These are phyloP conservation scores for Acrocephalus arundinaceus DNA, from an alignment of 2,113 vertebrate species.

Conservation along the genomic window DNA sequence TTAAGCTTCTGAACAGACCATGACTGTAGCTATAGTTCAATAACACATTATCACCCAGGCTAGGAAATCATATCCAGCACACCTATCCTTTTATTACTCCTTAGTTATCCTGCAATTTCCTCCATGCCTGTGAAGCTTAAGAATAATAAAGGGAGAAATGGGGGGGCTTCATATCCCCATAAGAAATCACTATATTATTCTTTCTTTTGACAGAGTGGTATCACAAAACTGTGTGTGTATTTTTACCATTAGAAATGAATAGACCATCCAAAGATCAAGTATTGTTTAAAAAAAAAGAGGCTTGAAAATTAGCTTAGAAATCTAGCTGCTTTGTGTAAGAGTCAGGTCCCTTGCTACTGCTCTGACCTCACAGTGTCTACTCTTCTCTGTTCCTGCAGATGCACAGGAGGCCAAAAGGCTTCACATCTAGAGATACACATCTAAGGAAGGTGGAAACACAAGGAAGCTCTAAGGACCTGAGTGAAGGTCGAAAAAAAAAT, in stretches of 20 bases:
- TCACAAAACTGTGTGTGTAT: background rate
- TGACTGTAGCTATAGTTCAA: background rate
- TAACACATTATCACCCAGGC: background rate
- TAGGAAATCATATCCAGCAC: conserved; percentile 6
- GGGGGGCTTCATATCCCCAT: background rate
- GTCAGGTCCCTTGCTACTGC: background rate
- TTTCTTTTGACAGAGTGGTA: background rate
- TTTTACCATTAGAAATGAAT: background rate
- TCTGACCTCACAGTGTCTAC: background rate
- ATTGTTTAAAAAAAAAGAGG: background rate
- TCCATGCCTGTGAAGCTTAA: background rate
- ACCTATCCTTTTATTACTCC: background rate
- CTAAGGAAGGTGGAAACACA: background rate
- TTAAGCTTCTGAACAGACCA: background rate
- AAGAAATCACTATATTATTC: background rate
- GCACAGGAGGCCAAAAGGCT: background rate
- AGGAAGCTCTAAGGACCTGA: background rate
- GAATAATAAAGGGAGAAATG: background rate
- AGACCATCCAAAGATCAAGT: background rate
- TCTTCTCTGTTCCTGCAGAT: background rate
- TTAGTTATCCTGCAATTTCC: background rate
- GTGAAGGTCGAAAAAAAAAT: too few species aligned
- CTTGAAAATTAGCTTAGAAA: background rate
- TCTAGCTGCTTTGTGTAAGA: background rate
- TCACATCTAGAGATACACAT: background rate